Evolutionary conservation across 1,140 invertebrate species (phyloP).

Genomic region (Triops longicaudatus): DNA sequence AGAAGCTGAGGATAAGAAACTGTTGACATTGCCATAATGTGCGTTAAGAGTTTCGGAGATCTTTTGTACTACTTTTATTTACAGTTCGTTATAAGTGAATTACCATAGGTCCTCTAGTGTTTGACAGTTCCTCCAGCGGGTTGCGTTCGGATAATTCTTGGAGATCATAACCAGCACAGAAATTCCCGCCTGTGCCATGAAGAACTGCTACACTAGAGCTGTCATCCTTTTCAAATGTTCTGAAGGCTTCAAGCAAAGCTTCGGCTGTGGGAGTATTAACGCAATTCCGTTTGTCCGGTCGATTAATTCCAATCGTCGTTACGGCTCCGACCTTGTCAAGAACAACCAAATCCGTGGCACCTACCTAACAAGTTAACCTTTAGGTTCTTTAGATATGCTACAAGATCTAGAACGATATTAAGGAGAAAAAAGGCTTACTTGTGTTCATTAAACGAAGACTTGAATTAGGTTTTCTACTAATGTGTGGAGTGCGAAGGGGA

Average conservation of each 20-base stretch:
- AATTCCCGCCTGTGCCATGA: conserved; percentile 78
- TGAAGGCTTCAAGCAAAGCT: conserved; percentile 58
- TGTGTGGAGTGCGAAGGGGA: background rate
- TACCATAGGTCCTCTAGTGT: conserved; percentile 38
- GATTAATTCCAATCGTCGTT: conserved; percentile 73
- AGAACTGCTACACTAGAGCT: conserved; percentile 61
- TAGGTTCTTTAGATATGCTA: background rate
- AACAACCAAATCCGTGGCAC: conserved; percentile 38
- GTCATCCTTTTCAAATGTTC: conserved; percentile 67
- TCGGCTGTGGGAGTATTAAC: conserved; percentile 58
- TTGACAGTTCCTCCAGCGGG: conserved; percentile 27
- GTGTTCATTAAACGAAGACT: background rate
- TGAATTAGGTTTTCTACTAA: background rate
- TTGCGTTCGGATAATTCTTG: conserved; percentile 46
- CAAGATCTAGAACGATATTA: background rate
- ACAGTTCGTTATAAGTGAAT: conserved; percentile 19
- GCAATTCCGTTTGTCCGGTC: conserved; percentile 70
- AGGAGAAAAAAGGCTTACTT: background rate
- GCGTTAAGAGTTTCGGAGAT: too few relatives aligned
- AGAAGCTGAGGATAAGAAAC: background rate
- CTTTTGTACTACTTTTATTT: too few relatives aligned
- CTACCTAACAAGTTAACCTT: background rate
- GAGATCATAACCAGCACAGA: conserved; percentile 80
- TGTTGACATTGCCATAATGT: background rate
- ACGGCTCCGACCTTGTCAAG: conserved; percentile 53